Conservation (phyloP, 2,113 vertebrate genomes). For the Gracilinanus agilis region DNA sequence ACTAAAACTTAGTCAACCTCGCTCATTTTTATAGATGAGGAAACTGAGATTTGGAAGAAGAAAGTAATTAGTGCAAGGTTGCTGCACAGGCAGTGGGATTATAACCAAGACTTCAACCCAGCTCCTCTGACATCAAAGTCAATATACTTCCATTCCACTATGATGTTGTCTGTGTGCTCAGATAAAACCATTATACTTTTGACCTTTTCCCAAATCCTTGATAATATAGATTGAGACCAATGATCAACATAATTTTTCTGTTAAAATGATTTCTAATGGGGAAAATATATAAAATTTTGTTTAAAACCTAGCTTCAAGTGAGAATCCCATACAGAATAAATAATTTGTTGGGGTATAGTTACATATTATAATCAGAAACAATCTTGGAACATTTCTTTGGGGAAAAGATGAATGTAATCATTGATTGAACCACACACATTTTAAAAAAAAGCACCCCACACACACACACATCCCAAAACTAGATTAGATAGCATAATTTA, state of each 20-base stretch:
- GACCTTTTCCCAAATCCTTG: conserved; percentile 60
- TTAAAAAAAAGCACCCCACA: conserved; percentile 61
- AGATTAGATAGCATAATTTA: neutral
- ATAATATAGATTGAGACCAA: conserved; percentile 63
- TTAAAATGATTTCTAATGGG: conserved; percentile 70
- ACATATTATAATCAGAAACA: conserved; percentile 74
- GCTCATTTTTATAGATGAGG: neutral
- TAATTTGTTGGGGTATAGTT: conserved; percentile 66
- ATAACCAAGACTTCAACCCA: neutral
- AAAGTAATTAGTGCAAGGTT: neutral
- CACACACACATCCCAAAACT: neutral
- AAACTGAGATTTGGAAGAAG: neutral
- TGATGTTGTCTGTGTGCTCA: conserved; percentile 51
- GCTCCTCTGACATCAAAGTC: neutral
- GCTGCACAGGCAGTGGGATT: neutral
- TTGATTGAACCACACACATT: conserved; percentile 52
- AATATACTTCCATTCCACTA: neutral
- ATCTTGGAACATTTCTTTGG: conserved; percentile 65
- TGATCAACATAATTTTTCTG: conserved; percentile 77
- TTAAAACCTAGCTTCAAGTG: conserved; percentile 52
- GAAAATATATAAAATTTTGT: conserved; percentile 74
- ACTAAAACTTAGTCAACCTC: neutral
- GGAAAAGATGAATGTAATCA: conserved; percentile 63
- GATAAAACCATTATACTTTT: conserved; percentile 56
- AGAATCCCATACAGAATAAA: conserved; percentile 73